phyloP scores from a whole-genome alignment of 2,888 invertebrate species.

The Matsumyia berberina region DNA sequence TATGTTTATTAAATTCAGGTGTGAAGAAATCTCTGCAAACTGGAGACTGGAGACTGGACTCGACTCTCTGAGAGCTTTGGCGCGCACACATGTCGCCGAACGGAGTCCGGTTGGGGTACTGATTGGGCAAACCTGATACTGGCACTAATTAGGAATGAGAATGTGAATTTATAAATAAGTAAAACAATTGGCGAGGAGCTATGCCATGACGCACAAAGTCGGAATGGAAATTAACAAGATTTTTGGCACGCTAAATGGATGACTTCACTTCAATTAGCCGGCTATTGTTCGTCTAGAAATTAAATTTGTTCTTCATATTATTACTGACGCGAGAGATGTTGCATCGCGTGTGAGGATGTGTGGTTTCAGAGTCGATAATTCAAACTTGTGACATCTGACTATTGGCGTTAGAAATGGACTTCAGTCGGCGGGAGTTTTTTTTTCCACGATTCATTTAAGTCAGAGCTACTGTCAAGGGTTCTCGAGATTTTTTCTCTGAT shows the following conservation, averaged over 20 bases:
- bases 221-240: conserved; percentile 8
- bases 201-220: conserved; percentile 6
- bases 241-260: conserved; percentile 4
- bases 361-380: too few relatives aligned
- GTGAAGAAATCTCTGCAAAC: conserved; percentile 29
- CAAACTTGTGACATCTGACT: too few relatives aligned
- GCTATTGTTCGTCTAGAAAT: conserved; percentile 16
- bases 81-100: conserved; percentile 3
- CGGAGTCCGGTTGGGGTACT: conserved; percentile 21
- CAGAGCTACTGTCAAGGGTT: too few relatives aligned
- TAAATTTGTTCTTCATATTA: conserved; percentile 1
- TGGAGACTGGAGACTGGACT: too few relatives aligned
- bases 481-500: too few relatives aligned
- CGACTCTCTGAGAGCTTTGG: background rate
- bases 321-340: too few relatives aligned
- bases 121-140: conserved; percentile 30
- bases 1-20: conserved; percentile 56
- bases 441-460: too few relatives aligned
- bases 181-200: background rate
- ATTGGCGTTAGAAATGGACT: too few relatives aligned
- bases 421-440: too few relatives aligned
- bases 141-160: conserved; percentile 22
- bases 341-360: too few relatives aligned
- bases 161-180: conserved; percentile 30
- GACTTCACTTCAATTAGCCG: conserved; percentile 10